phyloP scores from a whole-genome alignment of 2,113 vertebrate genomes.

The Puma concolor region DNA sequence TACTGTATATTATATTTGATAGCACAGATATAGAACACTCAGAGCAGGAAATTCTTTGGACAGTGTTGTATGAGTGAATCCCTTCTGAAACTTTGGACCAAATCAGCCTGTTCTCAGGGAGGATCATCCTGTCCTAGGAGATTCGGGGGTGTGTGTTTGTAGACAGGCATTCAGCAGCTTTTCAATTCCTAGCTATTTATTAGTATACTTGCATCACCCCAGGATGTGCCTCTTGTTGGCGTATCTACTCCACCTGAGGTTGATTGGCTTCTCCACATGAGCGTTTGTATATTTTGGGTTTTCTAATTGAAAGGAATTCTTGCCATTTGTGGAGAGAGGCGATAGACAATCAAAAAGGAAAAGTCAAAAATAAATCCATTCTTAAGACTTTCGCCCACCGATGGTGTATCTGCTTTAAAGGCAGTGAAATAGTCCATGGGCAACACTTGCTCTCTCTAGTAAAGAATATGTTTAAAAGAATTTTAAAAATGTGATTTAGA shows the following conservation, averaged over 20 bases:
- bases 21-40: neutral
- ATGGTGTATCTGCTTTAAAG: neutral
- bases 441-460: neutral
- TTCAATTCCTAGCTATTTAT: neutral
- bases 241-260: neutral
- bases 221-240: neutral
- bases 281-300: neutral
- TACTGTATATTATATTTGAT: neutral
- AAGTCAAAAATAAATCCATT: neutral
- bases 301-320: constrained; percentile 40
- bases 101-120: neutral
- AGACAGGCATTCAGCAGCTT: neutral
- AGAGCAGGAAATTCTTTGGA: neutral
- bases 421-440: neutral
- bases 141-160: neutral
- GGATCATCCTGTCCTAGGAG: neutral
- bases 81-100: neutral
- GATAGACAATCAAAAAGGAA: constrained; percentile 6
- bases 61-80: neutral
- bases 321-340: constrained; percentile 46
- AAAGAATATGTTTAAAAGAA: neutral
- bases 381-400: neutral
- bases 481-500: neutral
- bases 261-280: constrained; percentile 66
- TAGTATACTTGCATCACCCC: neutral